phyloP scores from a whole-genome alignment of 37 sponge, comb jelly and placozoan genomes.

The Oscarella lobularis region DNA sequence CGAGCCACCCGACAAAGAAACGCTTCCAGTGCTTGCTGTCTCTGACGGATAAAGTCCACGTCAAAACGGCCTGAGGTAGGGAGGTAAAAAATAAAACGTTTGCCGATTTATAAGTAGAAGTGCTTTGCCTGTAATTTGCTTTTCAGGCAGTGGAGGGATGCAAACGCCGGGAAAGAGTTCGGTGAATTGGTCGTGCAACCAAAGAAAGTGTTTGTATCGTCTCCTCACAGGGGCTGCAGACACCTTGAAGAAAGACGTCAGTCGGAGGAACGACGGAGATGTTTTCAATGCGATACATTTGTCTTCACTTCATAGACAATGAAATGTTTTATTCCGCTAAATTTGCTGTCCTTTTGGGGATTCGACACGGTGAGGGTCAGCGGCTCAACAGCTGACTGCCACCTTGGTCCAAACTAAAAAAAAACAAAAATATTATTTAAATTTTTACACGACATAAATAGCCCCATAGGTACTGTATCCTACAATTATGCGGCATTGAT shows the following conservation, averaged over 20 bases:
- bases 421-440: no score
- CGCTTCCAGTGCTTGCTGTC: conserved; percentile 36
- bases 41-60: conserved; percentile 17
- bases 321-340: conserved; percentile 24
- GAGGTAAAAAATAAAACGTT: no score
- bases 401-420: conserved; percentile 49
- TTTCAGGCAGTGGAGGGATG: conserved; percentile 67
- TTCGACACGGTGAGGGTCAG: conserved; percentile 21
- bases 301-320: conserved; percentile 43
- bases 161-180: conserved; percentile 62
- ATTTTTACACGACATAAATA: no score
- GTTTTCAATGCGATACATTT: conserved; percentile 20
- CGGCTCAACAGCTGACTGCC: conserved; percentile 20
- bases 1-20: conserved; percentile 44
- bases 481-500: no score
- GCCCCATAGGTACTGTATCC: no score
- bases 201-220: conserved; percentile 65
- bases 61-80: conserved; percentile 8
- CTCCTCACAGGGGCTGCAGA: conserved; percentile 27
- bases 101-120: no score
- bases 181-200: conserved; percentile 63
- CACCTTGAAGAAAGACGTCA: conserved; percentile 8
- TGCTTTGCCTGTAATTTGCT: conserved; percentile 57
- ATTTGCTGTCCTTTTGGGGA: background rate
- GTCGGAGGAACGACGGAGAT: background rate